phyloP scores from a whole-genome alignment of 2,888 invertebrate species.

The Anthophora plumipes region DNA sequence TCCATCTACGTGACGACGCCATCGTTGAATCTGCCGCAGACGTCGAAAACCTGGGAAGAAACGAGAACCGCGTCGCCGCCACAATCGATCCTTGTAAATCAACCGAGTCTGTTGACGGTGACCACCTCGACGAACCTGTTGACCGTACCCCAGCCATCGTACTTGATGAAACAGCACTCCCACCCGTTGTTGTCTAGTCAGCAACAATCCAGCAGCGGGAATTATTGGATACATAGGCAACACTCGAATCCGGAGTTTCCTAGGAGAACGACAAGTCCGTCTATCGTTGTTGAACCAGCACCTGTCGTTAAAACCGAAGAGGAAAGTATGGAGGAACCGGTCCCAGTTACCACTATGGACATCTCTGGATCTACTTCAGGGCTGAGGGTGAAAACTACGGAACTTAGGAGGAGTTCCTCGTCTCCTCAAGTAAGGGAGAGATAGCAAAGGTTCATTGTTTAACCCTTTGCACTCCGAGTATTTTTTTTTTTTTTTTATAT shows the following conservation, averaged over 20 bases:
- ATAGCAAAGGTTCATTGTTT: no score
- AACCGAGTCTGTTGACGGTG: constrained; percentile 86
- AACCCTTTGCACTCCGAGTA: no score
- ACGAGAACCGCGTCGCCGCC: constrained; percentile 52
- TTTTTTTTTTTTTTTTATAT: no score
- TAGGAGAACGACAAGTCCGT: constrained; percentile 71
- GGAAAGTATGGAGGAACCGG: constrained; percentile 69
- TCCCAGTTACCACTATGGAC: constrained; percentile 45
- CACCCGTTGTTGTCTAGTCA: constrained; percentile 88
- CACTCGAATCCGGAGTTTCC: constrained; percentile 85
- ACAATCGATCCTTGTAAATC: constrained; percentile 58
- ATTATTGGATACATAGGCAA: constrained; percentile 85
- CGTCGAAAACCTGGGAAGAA: constrained; percentile 74
- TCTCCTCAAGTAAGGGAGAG: constrained; percentile 86
- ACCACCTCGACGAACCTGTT: constrained; percentile 86
- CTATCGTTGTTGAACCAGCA: constrained; percentile 82
- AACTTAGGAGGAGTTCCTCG: constrained; percentile 87
- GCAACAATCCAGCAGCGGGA: constrained; percentile 79
- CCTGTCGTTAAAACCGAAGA: constrained; percentile 79
- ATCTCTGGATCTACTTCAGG: constrained; percentile 71
- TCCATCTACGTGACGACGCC: constrained; percentile 85
- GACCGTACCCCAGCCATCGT: constrained; percentile 86
- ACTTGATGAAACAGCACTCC: constrained; percentile 89
- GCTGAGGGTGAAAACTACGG: constrained; percentile 86
- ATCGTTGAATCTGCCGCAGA: constrained; percentile 73